Evolutionary conservation across 1,140 invertebrate species (phyloP).

Genomic region (Ips nitidus): DNA sequence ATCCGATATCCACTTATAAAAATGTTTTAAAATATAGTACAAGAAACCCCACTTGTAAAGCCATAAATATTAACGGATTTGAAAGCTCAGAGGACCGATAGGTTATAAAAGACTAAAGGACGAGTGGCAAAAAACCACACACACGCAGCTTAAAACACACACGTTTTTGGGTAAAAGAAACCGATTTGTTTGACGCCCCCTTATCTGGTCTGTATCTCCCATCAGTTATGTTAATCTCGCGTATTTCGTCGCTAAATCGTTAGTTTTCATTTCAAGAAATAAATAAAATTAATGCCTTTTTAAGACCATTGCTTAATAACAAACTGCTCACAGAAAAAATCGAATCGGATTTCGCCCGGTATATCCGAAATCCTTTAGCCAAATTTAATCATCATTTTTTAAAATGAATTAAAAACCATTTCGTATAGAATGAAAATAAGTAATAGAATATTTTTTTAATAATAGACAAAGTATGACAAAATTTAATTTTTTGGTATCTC

Average conservation of each 20-base stretch:
- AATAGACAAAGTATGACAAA: no score
- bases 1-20: neutral
- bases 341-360: no score
- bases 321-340: no score
- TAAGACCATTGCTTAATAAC: no score
- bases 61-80: constrained; percentile 14
- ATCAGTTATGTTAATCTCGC: neutral
- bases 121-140: constrained; percentile 25
- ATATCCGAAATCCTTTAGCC: no score
- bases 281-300: no score
- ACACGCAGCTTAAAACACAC: constrained; percentile 9
- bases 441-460: no score
- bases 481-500: no score
- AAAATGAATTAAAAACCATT: no score
- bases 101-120: neutral
- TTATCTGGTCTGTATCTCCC: constrained; percentile 24
- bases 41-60: constrained; percentile 3
- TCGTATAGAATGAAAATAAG: no score
- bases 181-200: constrained; percentile 27
- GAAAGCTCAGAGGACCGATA: neutral
- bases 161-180: constrained; percentile 21
- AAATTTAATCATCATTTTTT: no score
- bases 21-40: neutral
- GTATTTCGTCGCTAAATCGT: neutral
- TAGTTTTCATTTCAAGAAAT: no score